phyloP scores from a whole-genome alignment of 53 echinoderm and acorn worm species.

The Apostichopus leukothele region DNA sequence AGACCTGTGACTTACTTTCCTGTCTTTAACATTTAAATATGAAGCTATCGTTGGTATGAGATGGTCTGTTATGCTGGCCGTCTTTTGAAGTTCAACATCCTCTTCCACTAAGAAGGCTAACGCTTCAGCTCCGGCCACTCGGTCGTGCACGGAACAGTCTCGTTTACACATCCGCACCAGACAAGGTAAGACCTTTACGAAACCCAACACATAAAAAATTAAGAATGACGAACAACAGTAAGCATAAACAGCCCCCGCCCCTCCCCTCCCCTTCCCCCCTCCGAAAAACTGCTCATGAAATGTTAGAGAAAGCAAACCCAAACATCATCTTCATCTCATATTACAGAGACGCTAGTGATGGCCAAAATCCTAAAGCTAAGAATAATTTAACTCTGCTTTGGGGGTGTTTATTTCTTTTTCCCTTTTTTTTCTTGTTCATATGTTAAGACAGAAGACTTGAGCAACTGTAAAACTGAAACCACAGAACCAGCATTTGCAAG shows the following conservation, averaged over 20 bases:
- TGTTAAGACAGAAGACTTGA: too few species aligned
- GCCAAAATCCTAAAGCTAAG: background rate
- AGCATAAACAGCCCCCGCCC: too few species aligned
- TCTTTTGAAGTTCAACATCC: constrained; percentile 79
- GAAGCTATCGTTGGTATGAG: constrained; percentile 82
- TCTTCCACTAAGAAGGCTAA: constrained; percentile 87
- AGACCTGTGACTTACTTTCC: background rate
- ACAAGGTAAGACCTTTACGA: constrained; percentile 72
- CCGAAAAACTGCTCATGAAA: too few species aligned
- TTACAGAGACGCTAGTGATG: too few species aligned
- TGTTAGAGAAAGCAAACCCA: too few species aligned
- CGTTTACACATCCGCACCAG: constrained; percentile 97
- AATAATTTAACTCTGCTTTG: background rate
- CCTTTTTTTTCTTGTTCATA: too few species aligned
- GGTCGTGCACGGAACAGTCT: constrained; percentile 73
- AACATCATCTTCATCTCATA: too few species aligned
- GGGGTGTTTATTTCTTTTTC: too few species aligned
- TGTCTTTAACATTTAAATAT: constrained; percentile 36
- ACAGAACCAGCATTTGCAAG: too few species aligned
- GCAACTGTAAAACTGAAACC: too few species aligned
- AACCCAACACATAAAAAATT: background rate
- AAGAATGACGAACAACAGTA: too few species aligned
- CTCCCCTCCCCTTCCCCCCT: too few species aligned
- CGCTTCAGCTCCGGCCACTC: constrained; percentile 91
- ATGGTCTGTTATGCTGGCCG: constrained; percentile 96